Evolutionary conservation across 2,888 invertebrate genomes (phyloP), one percentile per base, ranked within the genome.

Genomic region (Coleophora deauratella): DNA sequence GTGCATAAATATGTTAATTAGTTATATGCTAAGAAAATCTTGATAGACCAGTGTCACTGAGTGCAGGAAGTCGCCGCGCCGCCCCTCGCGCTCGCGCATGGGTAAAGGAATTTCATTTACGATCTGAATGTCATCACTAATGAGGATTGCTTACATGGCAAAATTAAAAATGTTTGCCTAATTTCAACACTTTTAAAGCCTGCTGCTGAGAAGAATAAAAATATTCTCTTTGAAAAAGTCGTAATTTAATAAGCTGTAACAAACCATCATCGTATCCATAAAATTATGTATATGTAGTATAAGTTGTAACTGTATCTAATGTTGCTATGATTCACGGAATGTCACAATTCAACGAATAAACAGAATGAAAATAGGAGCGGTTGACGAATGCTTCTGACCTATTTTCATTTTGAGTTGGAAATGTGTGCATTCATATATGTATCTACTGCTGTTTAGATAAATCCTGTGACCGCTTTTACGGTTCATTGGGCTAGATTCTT

Each of bases 51-150:
- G 6, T 21, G 21, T 21, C 21, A 21, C 21, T 3, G 31, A 31
- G 10, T 31, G 50, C 47, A 49, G 49, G 51, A 41, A 46, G 58
- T 52, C 50, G 44, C 40, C 37, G 6, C 21, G 54, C 53, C n/a
- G n/a, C n/a, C n/a, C n/a, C n/a, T 50, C 52, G 50, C 53, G 53
- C 51, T 45, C 50, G 55, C 54, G 72, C 69, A 77, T 78, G 73
- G 67, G 76, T 55, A 63, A 55, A 68, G 67, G 66, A 69, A 73
- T 71, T 66, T 77, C 72, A 74, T 77, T 72, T 75, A 76, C 71
- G 69, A 70, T 61, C 62, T 58, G 55, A 68, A 68, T 60, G 60
- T 62, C 57, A 55, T 56, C 51, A 55, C 63, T 72, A 71, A 68
- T 73, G 62, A 71, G 59, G 57, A 61, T 62, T 62, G 64, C 55